Base-by-base conservation (phyloP, 35 echinoderm and acorn worm genomes). In the Diadema setosum region DNA sequence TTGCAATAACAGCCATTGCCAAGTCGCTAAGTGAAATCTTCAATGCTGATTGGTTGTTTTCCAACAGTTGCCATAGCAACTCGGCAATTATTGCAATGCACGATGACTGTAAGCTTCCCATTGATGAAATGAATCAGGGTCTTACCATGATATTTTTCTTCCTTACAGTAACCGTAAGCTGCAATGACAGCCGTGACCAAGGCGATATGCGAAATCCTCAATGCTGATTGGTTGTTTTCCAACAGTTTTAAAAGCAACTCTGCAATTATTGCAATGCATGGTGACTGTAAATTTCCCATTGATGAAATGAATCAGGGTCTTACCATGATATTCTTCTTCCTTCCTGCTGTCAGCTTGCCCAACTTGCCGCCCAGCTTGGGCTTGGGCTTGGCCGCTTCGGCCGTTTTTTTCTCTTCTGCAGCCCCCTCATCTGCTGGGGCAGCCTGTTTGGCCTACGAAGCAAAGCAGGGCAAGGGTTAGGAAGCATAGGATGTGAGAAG, bases 261-360 rank as follows among this genome's bases (percentile, higher is more conserved):
- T 67, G 37, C 8, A 32, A 67, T 33, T 67, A 33, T 34, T 33
- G 63, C 30, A 14, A 2, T 33, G 4, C 12, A 67, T 6, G 4
- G 37, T 67, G 27, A 14, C 63, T 16, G 2, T 55, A n/a, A 61
- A 27, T 23, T 33, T 67, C 14, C 63, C 63, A 32, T 67, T 26
- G 63, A 31, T 27, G 26, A 67, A 25, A 67, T 27, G 27, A 67
- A 9, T 15, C 5, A 1, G 12, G 12, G 23, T 32, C 73, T 42
- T 78, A 78, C 73, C 73, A 78, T 78, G 40, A 78, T 78, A 44
- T 78, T 78, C 39, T 78, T 78, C 40, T 78, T 78, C 24, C 73
- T 78, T 6, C 73, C 73, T 16, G 73, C 73, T 24, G 73, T 78
- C 6, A 78, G 73, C 30, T 78, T 78, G 33, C 73, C 73, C 4